Evolutionary conservation across 2,797 vertebrate species (phyloP), one percentile per base, ranked within the genome.

Genomic region (Lagorchestes hirsutus): DNA sequence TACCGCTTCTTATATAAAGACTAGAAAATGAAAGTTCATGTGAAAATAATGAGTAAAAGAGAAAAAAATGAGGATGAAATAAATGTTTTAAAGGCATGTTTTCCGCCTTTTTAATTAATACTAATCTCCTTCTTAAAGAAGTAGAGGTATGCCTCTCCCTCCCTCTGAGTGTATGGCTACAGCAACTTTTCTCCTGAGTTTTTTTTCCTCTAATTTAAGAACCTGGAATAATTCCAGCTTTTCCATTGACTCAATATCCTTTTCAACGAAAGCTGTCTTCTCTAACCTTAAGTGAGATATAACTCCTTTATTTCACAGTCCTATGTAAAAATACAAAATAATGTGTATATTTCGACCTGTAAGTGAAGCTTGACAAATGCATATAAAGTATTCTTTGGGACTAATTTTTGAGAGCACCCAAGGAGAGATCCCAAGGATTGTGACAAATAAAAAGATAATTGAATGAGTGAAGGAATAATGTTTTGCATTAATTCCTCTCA

Each of bases 341-440:
- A 5, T 91, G n/a, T 24, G 57, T n/a, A 93, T 55, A 90, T 67
- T 93, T 93, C 13, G 34, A 34, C 52, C 74, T 0, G 1, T 13
- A 52, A 50, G n/a, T 94, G 93, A 50, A 93, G 90, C 92, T 95
- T 54, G 90, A 16, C 82, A n/a, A 50, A 91, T 91, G 92, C 6
- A 24, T 55, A 18, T 16, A 74, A 62, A 91, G n/a, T 27, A 12
- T 57, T 93, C 58, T 94, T 95, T 82, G 95, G 67, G 93, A 87
- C 8, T 46, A 46, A 74, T 40, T 91, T 97, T 67, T 34, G 14
- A 24, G 22, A 82, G 74, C 40, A 46, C 18, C 74, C 82, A 90
- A 95, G 74, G 28, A 91, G 34, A 82, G 12, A 74, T 55, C 82
- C 0, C 57, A 93, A 93, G 91, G 93, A 87, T 27, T 59, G 40